Evolutionary conservation across 2,113 vertebrate species (phyloP).

Genomic region (Actinemys pallida): DNA sequence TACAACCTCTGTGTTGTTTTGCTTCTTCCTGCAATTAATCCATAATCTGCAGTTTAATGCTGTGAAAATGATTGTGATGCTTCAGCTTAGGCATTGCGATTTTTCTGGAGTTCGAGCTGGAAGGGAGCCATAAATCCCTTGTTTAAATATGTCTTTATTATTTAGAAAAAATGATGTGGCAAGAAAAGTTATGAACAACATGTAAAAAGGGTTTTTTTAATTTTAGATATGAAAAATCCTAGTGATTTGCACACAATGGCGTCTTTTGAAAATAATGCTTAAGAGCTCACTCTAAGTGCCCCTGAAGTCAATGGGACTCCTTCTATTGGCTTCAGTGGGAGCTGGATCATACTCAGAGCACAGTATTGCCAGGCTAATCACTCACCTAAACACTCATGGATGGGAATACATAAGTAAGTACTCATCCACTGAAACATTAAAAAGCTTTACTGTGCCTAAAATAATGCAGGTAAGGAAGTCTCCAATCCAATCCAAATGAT

Average conservation of each 20-base stretch:
- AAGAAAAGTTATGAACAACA: background rate
- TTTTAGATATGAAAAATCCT: background rate
- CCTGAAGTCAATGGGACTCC: background rate
- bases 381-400: background rate
- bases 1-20: background rate
- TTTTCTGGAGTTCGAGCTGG: background rate
- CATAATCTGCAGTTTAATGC: background rate
- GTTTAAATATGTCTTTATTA: background rate
- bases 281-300: background rate
- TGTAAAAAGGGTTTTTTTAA: background rate
- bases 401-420: background rate
- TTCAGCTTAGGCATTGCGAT: background rate
- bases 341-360: background rate
- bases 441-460: background rate
- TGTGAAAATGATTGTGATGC: background rate
- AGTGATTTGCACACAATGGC: background rate
- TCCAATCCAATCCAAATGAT: background rate
- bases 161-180: background rate
- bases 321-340: background rate
- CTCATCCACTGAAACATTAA: background rate
- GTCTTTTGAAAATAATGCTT: background rate
- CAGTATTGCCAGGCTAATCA: background rate
- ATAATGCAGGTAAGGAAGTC: background rate
- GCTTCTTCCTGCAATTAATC: background rate
- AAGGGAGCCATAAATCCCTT: background rate